These are phyloP conservation scores for Sander vitreus DNA, from an alignment of 2,113 vertebrate genomes.

Conservation along the genomic window DNA sequence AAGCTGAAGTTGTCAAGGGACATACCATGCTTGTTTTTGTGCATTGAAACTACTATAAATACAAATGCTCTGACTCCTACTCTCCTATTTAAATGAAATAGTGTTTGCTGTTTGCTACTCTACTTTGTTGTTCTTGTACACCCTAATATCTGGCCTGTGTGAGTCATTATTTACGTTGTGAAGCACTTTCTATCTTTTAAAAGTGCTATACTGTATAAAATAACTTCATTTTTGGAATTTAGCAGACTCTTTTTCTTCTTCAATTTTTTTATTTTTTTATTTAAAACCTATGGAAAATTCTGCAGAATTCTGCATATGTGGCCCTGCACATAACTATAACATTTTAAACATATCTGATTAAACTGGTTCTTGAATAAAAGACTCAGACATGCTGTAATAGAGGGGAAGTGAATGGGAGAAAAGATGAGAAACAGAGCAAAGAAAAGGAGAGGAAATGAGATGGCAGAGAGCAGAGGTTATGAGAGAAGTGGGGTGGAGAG, in stretches of 20 bases:
- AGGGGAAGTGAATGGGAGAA: neutral
- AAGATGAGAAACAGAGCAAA: conserved; percentile 10
- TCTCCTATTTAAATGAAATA: neutral
- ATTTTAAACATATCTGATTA: neutral
- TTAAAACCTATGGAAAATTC: too few species aligned
- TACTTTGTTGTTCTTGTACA: neutral
- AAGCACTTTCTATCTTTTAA: neutral
- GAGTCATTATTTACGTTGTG: neutral
- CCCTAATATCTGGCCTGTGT: neutral
- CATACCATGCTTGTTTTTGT: neutral
- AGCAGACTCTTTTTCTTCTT: too few species aligned
- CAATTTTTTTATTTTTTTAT: too few species aligned
- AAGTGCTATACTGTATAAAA: neutral
- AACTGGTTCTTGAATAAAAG: neutral
- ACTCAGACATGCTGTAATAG: neutral
- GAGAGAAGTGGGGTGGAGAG: conserved; percentile 2
- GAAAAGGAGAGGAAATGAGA: conserved; percentile 58
- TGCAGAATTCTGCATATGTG: too few species aligned
- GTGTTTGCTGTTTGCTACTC: neutral
- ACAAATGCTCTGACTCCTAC: neutral
- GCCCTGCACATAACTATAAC: too few species aligned
- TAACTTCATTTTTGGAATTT: too few species aligned
- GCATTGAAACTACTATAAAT: neutral
- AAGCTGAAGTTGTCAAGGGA: neutral
- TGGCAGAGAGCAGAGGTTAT: neutral